Evolutionary conservation across 2,113 vertebrate genomes (phyloP).

Genomic region (Bucco capensis): DNA sequence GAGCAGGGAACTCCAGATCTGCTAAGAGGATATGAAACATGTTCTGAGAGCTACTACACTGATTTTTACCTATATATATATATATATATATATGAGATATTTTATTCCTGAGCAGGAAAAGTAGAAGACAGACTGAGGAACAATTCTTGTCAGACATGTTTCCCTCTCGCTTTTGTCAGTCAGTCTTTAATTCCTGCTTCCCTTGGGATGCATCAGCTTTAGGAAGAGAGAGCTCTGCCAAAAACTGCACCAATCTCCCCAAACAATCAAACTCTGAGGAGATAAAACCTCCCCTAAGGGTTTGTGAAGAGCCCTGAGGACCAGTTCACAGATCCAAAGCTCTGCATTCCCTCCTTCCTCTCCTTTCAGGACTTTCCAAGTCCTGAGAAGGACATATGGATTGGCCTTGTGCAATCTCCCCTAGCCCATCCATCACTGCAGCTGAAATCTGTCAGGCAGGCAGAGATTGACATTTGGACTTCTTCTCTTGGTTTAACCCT

Average conservation of each 20-base stretch:
- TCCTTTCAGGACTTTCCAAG: neutral
- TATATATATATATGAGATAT: neutral
- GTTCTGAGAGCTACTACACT: neutral
- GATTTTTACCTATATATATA: neutral
- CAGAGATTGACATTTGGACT: neutral
- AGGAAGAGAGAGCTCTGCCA: neutral
- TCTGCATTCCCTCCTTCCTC: neutral
- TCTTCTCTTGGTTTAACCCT: neutral
- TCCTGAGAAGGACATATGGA: neutral
- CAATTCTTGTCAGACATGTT: neutral
- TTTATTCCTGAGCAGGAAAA: neutral
- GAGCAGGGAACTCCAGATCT: neutral
- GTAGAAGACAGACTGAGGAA: neutral
- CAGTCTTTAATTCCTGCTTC: neutral
- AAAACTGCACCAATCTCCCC: neutral
- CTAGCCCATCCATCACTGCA: neutral
- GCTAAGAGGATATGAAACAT: neutral
- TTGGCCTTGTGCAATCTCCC: neutral
- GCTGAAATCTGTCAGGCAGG: neutral
- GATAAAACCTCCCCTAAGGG: no score
- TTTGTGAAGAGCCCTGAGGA: neutral
- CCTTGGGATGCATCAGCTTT: neutral
- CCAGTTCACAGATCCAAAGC: fast-evolving
- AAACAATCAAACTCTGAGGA: neutral
- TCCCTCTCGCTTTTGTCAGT: neutral